Conservation (phyloP, 2,113 vertebrate genomes). For the Oenanthe oenanthe region DNA sequence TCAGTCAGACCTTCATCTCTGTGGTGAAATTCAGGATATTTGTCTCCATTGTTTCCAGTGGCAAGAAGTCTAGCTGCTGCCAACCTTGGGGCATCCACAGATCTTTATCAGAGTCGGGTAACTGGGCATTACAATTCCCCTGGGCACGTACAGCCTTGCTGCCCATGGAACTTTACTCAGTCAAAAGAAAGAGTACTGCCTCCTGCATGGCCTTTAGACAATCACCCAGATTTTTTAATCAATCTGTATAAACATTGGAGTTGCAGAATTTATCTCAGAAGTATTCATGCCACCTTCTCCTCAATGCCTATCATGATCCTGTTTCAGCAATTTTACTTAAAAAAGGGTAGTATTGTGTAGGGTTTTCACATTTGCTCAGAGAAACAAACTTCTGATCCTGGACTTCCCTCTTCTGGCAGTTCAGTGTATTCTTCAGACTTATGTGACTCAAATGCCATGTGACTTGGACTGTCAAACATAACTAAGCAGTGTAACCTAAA, state of each 20-base stretch:
- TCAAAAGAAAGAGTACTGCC: not conserved
- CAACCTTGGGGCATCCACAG: fast-evolving
- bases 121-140: not conserved
- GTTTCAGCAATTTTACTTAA: not conserved
- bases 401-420: conserved; percentile 66
- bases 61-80: not conserved
- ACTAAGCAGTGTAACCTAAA: not conserved
- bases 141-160: fast-evolving
- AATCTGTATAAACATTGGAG: not conserved
- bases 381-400: conserved; percentile 49
- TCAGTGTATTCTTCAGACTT: conserved; percentile 40
- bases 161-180: not conserved
- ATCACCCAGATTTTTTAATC: not conserved
- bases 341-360: not conserved
- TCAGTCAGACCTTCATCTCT: not conserved
- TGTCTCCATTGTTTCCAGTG: not conserved
- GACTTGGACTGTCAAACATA: not conserved
- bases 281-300: not conserved
- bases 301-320: not conserved
- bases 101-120: not conserved
- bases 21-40: not conserved
- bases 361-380: not conserved
- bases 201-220: not conserved
- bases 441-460: not conserved
- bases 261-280: not conserved